Conservation (phyloP, 2,888 invertebrate genomes). For the Camptogramma bilineatum region DNA sequence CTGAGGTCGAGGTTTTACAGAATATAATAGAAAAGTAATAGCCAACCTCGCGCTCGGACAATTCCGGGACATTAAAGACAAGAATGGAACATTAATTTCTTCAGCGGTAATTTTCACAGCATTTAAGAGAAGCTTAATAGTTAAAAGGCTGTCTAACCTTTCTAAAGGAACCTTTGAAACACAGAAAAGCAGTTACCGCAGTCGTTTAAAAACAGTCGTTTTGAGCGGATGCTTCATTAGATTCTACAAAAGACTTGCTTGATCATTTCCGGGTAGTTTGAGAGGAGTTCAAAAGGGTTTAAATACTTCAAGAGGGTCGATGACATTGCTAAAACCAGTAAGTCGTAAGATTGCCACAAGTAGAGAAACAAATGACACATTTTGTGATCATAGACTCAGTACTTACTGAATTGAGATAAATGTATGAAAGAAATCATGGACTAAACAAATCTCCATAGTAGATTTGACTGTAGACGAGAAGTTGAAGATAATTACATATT, state of each 20-base stretch:
- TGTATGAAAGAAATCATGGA: no score
- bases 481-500: no score
- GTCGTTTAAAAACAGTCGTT: background rate
- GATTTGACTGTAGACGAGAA: no score
- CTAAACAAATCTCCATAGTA: no score
- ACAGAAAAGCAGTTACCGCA: background rate
- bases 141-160: background rate
- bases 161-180: no score
- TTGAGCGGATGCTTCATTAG: background rate
- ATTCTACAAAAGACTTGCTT: constrained; percentile 3
- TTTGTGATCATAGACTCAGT: background rate
- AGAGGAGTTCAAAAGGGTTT: constrained; percentile 1
- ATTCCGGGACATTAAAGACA: background rate
- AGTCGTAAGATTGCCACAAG: background rate
- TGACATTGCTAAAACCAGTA: background rate
- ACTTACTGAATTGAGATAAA: no score
- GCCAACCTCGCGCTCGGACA: background rate
- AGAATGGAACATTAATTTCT: background rate
- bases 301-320: background rate
- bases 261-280: constrained; percentile 17
- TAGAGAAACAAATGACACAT: background rate
- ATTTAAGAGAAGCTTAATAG: background rate
- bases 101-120: background rate
- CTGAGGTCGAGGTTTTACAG: background rate
- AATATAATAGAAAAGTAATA: background rate